Percentiles rank a stretch among this genome's conserved stretches.
Conservation (phyloP, 2,797 vertebrate genomes). For the Nyctibius grandis region DNA sequence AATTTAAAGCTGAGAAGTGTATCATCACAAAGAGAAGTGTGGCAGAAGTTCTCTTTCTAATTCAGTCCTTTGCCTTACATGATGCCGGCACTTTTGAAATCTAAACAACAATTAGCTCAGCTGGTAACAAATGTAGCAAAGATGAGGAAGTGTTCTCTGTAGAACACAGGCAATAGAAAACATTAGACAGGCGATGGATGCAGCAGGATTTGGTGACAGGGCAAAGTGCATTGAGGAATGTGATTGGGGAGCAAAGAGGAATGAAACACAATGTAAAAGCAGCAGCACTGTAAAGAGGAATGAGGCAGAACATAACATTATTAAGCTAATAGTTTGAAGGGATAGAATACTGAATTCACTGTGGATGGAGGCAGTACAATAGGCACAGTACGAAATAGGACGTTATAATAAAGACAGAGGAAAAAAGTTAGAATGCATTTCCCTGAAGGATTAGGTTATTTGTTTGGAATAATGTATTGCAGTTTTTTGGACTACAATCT, state of each 20-base stretch:
- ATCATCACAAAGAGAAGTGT: background rate
- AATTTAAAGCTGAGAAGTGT: background rate
- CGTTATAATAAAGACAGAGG: background rate
- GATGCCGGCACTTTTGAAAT: background rate
- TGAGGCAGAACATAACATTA: slow-evolving; percentile 11
- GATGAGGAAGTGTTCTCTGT: background rate
- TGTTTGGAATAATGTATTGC: background rate
- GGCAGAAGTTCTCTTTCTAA: background rate
- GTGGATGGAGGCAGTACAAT: background rate
- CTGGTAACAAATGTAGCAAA: background rate
- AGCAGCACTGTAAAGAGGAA: background rate
- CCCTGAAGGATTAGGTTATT: background rate
- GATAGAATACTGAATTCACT: background rate
- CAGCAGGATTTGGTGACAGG: background rate
- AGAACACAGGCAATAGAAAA: background rate
- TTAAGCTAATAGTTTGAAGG: slow-evolving; percentile 16
- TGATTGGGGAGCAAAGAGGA: background rate
- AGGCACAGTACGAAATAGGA: background rate
- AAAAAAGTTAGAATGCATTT: background rate
- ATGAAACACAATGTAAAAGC: background rate
- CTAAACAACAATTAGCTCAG: background rate
- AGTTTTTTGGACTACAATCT: background rate
- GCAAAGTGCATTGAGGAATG: background rate
- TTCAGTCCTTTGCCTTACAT: background rate
- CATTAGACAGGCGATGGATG: background rate